Evolutionary conservation across 1,140 invertebrate genomes (phyloP).

Genomic region (Drosophila repletoides): DNA sequence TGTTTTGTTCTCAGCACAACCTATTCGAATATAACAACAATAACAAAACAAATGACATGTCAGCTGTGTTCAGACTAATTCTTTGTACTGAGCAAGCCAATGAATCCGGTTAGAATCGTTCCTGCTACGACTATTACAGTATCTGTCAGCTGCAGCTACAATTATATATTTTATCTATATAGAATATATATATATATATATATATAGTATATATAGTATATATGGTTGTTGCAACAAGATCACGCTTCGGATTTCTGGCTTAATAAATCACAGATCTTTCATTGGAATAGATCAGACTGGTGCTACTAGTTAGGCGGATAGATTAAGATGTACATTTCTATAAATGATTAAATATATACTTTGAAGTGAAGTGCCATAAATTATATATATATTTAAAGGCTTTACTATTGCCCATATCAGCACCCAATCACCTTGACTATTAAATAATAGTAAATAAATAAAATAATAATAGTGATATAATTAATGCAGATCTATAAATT

Average conservation of each 20-base stretch:
- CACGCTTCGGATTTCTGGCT: constrained; percentile 12
- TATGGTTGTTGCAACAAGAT: constrained; percentile 3
- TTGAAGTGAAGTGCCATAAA: neutral
- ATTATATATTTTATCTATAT: too few species aligned
- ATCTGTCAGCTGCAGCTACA: constrained; percentile 3
- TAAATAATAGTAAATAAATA: too few species aligned
- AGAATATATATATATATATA: neutral
- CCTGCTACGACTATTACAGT: constrained; percentile 4
- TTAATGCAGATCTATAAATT: too few species aligned
- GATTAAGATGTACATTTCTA: neutral
- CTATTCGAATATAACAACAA: neutral
- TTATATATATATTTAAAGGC: neutral
- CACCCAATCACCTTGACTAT: too few species aligned
- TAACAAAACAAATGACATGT: neutral
- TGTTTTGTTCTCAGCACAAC: neutral
- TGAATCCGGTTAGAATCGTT: constrained; percentile 33
- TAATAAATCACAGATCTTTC: constrained; percentile 27
- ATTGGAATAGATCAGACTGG: constrained; percentile 1
- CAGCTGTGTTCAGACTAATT: neutral
- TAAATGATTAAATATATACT: neutral
- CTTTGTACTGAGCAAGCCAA: constrained; percentile 3
- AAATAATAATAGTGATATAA: too few species aligned
- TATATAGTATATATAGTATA: neutral
- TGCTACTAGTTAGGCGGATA: neutral
- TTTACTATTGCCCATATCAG: too few species aligned